Percentiles rank a stretch among this genome's conserved stretches.
phyloP scores from a whole-genome alignment of 1,140 invertebrate species.

The Pantala flavescens region DNA sequence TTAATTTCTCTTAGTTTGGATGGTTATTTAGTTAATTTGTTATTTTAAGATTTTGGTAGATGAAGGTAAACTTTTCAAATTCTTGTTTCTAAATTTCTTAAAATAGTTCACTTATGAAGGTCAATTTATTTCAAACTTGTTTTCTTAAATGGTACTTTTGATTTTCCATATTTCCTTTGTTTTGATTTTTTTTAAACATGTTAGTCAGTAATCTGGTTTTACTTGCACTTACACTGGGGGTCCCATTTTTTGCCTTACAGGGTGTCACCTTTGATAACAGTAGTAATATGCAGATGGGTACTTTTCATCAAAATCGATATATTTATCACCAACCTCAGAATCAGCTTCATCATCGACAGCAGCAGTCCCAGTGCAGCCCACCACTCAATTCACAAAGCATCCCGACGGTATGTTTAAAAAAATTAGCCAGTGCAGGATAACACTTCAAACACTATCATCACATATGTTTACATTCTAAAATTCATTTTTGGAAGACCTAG shows the following conservation, averaged over 20 bases:
- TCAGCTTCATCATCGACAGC: conserved; percentile 17
- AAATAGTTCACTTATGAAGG: too few species aligned
- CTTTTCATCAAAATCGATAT: conserved; percentile 20
- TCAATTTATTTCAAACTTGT: too few species aligned
- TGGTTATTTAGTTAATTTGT: too few species aligned
- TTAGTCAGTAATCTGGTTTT: conserved; percentile 21
- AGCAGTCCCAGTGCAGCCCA: conserved; percentile 26
- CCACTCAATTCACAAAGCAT: conserved; percentile 20
- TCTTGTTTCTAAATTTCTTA: too few species aligned
- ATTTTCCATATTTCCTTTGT: too few species aligned
- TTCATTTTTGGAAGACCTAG: too few species aligned
- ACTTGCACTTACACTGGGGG: not conserved
- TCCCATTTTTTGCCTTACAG: conserved; percentile 32
- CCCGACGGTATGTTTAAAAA: conserved; percentile 19
- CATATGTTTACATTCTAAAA: too few species aligned
- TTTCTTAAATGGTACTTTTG: too few species aligned
- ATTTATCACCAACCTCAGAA: conserved; percentile 18
- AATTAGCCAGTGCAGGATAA: not conserved
- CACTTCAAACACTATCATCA: not conserved
- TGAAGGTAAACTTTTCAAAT: too few species aligned
- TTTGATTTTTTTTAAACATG: conserved; percentile 23
- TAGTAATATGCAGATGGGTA: conserved; percentile 28
- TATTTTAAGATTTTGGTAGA: too few species aligned
- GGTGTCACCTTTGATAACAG: conserved; percentile 50
- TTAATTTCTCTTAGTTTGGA: too few species aligned